Percentiles rank a stretch among this genome's conserved stretches.
phyloP scores from a whole-genome alignment of 2,888 invertebrate genomes.

The Endomychus coccineus region DNA sequence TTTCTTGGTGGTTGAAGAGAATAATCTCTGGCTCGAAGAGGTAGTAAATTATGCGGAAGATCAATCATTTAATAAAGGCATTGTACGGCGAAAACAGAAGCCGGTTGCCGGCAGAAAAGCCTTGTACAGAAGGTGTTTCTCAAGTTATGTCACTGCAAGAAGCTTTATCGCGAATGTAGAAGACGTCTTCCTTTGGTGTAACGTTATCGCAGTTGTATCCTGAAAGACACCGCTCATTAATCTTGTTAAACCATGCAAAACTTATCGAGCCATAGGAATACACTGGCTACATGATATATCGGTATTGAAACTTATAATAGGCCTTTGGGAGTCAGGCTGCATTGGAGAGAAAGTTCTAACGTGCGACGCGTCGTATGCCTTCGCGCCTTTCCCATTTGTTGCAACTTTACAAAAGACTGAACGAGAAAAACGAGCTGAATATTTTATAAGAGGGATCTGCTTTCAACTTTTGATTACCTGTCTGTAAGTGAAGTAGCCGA shows the following conservation, averaged over 20 bases:
- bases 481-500: conserved; percentile 26
- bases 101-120: conserved; percentile 15
- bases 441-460: conserved; percentile 32
- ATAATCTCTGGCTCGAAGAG: no score
- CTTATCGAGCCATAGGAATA: conserved; percentile 38
- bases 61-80: conserved; percentile 13
- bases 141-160: conserved; percentile 17
- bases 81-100: conserved; percentile 12
- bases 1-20: no score
- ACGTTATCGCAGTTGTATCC: no score
- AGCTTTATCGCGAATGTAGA: conserved; percentile 18
- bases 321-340: conserved; percentile 36
- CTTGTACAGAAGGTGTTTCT: conserved; percentile 18
- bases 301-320: conserved; percentile 43
- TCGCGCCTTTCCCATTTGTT: conserved; percentile 33
- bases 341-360: conserved; percentile 29
- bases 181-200: conserved; percentile 29
- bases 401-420: conserved; percentile 33
- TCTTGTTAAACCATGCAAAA: conserved; percentile 45
- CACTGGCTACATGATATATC: conserved; percentile 42
- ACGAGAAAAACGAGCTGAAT: conserved; percentile 34
- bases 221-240: conserved; percentile 43
- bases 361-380: no score
- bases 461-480: conserved; percentile 39
- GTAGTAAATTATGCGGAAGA: conserved; percentile 12